Evolutionary conservation across 2,888 invertebrate species (phyloP), one percentile per base, ranked within the genome.

Genomic region (Synergus gifuensis): DNA sequence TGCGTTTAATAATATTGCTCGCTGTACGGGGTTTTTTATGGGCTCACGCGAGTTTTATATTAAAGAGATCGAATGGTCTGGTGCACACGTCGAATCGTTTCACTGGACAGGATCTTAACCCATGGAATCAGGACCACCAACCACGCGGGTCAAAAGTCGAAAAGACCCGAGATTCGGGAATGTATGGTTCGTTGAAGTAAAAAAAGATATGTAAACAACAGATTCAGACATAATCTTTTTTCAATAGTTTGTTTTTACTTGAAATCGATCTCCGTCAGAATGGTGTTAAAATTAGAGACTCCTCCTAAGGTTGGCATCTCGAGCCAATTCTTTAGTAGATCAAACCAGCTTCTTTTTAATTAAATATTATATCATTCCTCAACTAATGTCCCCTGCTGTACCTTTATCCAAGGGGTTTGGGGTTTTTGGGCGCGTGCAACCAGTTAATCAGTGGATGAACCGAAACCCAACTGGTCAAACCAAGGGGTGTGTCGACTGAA

Each of bases 401-500:
- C 49, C 28, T 73, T 73, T n/a, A 60, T 60, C 22, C 9, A 16
- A 54, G 36, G 73, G 46, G 46, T 54, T 18, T 54, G 69, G 80
- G 78, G 64, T 80, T 80, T 80, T 80, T 80, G 81, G 82, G 79
- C 86, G 86, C 87, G 86, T 86, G 87, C 87, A 85, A 83, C 85
- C 83, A 86, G 87, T 89, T 90, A 89, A 90, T 90, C 89, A 89
- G 86, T 86, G 88, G 87, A 88, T 88, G 87, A 88, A 84, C 85
- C 85, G 85, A 88, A 87, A 87, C 85, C 84, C 83, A 86, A 86
- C 85, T 82, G 84, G 87, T 84, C 85, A 82, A 86, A 86, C 85
- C 81, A 84, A 81, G 83, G 84, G 86, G 86, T 84, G 86, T 85
- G 85, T 69, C 79, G 79, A 79, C 76, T 79, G 76, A 54, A 49